Conservation (phyloP, 2,113 vertebrate species). For the Pao palembangensis region DNA sequence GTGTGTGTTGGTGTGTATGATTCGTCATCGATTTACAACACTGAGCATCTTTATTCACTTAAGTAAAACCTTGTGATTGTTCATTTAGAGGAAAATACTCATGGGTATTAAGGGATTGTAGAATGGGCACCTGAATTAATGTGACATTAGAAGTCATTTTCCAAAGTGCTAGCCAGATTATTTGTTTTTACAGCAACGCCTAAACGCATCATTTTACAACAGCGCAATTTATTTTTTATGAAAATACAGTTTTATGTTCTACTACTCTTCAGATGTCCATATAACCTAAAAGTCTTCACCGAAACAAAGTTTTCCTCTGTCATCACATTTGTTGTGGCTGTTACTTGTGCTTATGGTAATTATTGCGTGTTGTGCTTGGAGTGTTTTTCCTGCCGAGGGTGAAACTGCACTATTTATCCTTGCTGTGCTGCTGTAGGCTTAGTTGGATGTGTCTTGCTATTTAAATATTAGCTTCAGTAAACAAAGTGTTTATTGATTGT, state of each 20-base stretch:
- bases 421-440: constrained; percentile 39
- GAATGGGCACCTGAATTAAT: constrained; percentile 1
- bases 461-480: constrained; percentile 12
- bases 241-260: background rate
- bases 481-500: constrained; percentile 16
- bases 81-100: background rate
- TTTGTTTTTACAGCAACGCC: background rate
- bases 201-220: background rate
- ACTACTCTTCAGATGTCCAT: background rate
- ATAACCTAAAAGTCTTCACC: background rate
- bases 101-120: constrained; percentile 8
- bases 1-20: background rate
- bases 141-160: constrained; percentile 9
- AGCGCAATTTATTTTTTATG: background rate
- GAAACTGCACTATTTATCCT: constrained; percentile 39
- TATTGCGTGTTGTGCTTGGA: constrained; percentile 11
- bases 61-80: background rate
- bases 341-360: background rate
- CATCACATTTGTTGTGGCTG: background rate
- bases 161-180: background rate
- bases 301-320: background rate
- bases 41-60: background rate
- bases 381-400: constrained; percentile 25
- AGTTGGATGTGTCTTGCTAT: constrained; percentile 24
- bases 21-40: background rate